Evolutionary conservation across 2,797 vertebrate genomes (phyloP), one percentile per base, ranked within the genome.

Genomic region (Spheniscus humboldti): DNA sequence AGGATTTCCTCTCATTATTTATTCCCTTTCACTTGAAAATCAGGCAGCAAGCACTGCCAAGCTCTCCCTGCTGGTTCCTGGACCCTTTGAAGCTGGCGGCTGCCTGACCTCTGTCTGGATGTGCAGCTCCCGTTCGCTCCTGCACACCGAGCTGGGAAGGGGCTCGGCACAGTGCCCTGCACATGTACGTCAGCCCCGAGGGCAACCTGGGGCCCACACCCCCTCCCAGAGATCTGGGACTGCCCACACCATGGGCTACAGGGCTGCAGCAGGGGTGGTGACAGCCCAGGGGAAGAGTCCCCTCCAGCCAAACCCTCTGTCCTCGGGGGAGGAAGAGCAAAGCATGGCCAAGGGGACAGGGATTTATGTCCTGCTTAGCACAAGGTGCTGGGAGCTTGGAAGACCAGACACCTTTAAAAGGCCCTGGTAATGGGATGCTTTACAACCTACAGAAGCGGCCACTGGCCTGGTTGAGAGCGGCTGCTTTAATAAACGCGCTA

Each of bases 1-100:
- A 96, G 92, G 90, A 92, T 96, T 96, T 97, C 92, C 88, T 93
- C 96, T 96, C 84, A 69, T 97, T 91, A 96, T 72, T 89, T 90
- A 96, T 97, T 96, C 96, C 86, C 88, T 96, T 95, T 96, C 96
- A 77, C 86, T 95, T 90, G 89, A 87, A 94, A 94, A 92, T 90
- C 17, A 48, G 81, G 90, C 85, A 47, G 62, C 1, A 18, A 92
- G 86, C 62, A 6, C 73, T 85, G 95, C 81, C 91, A 88, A 95
- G 81, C 86, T 96, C 88, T 97, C 93, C 80, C 81, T 55, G 69
- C 76, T 7, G 67, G 45, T 89, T 96, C 39, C 55, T 4, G 24
- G 81, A 52, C 86, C 84, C 91, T 96, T 92, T 93, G 96, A 97
- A 96, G 95, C 80, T 10, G 0, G 41, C 0, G 3, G 74, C 84